Evolutionary conservation across 1,140 invertebrate species (phyloP), one percentile per base, ranked within the genome.

Genomic region (Oncopodura yosiiana): DNA sequence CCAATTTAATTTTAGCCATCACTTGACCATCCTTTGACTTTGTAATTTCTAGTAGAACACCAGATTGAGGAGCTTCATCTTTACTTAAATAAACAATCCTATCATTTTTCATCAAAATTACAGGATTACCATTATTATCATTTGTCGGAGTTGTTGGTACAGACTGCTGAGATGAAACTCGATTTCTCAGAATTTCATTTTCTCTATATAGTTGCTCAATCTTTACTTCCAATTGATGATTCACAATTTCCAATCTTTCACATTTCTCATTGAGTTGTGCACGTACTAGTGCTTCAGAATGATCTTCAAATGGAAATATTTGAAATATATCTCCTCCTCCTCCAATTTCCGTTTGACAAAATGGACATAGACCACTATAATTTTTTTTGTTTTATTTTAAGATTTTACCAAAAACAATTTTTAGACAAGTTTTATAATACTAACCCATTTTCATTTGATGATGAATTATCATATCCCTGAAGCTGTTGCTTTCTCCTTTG

Each of bases 181-280:
- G 34, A 26, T 49, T 46, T 18, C 46, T 1, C 2, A 56, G 16
- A 16, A 56, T 26, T 18, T 56, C 54, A 56, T 50, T 56, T 36
- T 56, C 54, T 19, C 48, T 24, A 2, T 38, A 30, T 9, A 56
- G 14, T 29, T 56, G 54, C n/a, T 56, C 27, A 37, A 30, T 27
- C 3, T 56, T 19, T 3, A 56, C 21, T 44, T 56, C 46, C 23
- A 56, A 45, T 34, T 56, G 46, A 29, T 56, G 46, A 16, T 41
- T 44, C 24, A 50, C 50, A n/a, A 56, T 56, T 27, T 56, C 48
- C n/a, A 56, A 26, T 18, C 50, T 56, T 56, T 56, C 54, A 11
- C 43, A 12, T 38, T 45, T 49, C 21, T 49, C 54, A 30, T 37
- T 19, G 29, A 43, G 45, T 39, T 36, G 19, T 3, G 54, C 54